Evolutionary conservation across 2,113 vertebrate species (phyloP), one percentile per base, ranked within the genome.

Genomic region (Ivindomyrus marchei): DNA sequence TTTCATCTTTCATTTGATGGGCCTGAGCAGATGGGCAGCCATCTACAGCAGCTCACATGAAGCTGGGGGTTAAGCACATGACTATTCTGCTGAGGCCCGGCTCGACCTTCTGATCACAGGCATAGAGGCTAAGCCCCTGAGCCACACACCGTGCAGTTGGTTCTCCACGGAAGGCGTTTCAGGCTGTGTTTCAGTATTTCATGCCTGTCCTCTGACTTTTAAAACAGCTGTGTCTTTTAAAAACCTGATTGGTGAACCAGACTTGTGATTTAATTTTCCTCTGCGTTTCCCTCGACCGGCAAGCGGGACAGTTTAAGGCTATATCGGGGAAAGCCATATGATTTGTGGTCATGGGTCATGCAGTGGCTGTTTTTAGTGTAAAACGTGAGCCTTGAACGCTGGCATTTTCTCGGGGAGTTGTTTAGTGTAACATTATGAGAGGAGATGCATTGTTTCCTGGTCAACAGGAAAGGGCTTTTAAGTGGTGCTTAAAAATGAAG

Each of bases 261-360:
- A 49, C 84, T 46, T 88, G 24, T 95, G 94, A 94, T 92, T 93
- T 95, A 93, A 94, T 92, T 93, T 94, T 94, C 94, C 93, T 92
- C 90, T 92, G 87, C 52, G 74, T 91, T 90, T 85, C 89, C 58
- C 27, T 36, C 9, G 85, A 85, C 89, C 93, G 77, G 90, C 74
- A 19, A 92, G 91, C 93, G 2, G 85, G 89, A 91, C 93, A 94
- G 80, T 93, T 92, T 91, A 92, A 91, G 92, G 52, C 70, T 85
- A 80, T 66, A 91, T 92, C 89, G 90, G 90, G 45, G 84, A 46
- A 86, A 27, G 84, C 90, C 58, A 50, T 92, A 87, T 92, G 89
- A 88, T 93, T 93, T 90, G 93, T 90, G 92, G 92, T 93, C 27
- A 21, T 70, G 89, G 89, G 31, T 1, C 77, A 6, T 90, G 70